Conservation (phyloP, 2,888 invertebrate species). For the Baccha elongata region DNA sequence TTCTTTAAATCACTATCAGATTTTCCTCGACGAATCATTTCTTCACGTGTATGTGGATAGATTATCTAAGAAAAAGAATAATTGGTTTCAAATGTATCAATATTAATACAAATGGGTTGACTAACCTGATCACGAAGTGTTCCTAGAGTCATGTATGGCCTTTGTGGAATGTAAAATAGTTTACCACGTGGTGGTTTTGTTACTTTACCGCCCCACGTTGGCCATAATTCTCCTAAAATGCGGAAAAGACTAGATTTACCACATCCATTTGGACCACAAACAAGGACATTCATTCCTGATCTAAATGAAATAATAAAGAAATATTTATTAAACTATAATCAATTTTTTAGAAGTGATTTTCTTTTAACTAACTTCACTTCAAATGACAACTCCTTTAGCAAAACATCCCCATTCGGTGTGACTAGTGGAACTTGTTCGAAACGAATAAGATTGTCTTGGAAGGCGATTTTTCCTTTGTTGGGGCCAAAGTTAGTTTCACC, state of each 20-base stretch:
- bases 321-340: not conserved
- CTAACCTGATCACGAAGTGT: conserved; percentile 94
- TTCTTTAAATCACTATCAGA: conserved; percentile 90
- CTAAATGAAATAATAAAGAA: conserved; percentile 78
- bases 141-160: conserved; percentile 99
- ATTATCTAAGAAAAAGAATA: conserved; percentile 85
- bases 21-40: conserved; percentile 90
- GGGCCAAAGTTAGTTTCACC: conserved; percentile 84
- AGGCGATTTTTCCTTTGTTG: conserved; percentile 90
- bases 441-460: conserved; percentile 93
- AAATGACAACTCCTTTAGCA: conserved; percentile 93
- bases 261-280: conserved; percentile 99
- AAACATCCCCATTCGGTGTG: conserved; percentile 98
- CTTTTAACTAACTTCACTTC: conserved; percentile 88
- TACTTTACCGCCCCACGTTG: conserved; percentile 95
- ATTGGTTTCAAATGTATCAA: not conserved
- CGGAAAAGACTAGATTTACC: conserved; percentile 99
- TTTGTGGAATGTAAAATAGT: conserved; percentile 95
- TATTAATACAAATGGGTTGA: not conserved
- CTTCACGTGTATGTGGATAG: conserved; percentile 95
- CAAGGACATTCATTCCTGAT: conserved; percentile 98
- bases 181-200: conserved; percentile 98
- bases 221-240: conserved; percentile 98
- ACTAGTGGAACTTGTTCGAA: conserved; percentile 97
- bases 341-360: no score